phyloP scores from a whole-genome alignment of 2,888 invertebrate genomes.

The Eulithis prunata region DNA sequence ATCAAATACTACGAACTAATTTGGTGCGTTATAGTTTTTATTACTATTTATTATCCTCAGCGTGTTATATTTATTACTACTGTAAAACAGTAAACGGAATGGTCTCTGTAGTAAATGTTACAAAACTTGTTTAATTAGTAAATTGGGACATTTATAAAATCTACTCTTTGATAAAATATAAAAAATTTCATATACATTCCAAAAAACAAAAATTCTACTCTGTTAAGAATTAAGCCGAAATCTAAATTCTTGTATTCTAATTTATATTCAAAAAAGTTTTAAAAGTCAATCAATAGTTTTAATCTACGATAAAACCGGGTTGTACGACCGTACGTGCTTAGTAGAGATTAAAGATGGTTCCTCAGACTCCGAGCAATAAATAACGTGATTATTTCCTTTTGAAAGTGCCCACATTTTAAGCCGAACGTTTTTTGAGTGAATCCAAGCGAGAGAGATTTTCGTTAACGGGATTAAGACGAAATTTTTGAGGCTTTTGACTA shows the following conservation, averaged over 20 bases:
- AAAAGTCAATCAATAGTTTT: conserved; percentile 72
- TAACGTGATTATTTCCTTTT: conserved; percentile 81
- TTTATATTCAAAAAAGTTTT: conserved; percentile 66
- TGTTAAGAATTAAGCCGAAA: too few relatives aligned
- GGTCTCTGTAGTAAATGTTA: conserved; percentile 32
- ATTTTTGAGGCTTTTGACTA: conserved; percentile 38
- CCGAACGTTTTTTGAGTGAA: conserved; percentile 66
- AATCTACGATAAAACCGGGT: conserved; percentile 78
- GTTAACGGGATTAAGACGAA: conserved; percentile 66
- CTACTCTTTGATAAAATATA: neutral
- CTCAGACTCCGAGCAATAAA: conserved; percentile 74
- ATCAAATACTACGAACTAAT: conserved; percentile 33
- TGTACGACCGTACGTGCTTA: conserved; percentile 62
- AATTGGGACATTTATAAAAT: conserved; percentile 29
- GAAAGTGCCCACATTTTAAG: conserved; percentile 67
- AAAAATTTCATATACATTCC: too few relatives aligned
- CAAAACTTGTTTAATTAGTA: conserved; percentile 37
- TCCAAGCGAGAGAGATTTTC: conserved; percentile 63
- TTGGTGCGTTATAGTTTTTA: conserved; percentile 36
- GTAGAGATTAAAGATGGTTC: conserved; percentile 76
- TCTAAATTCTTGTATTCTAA: conserved; percentile 24
- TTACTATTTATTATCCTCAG: conserved; percentile 25
- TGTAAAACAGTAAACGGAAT: conserved; percentile 43
- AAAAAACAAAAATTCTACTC: too few relatives aligned
- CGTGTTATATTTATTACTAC: conserved; percentile 39